Conservation (phyloP, 2,888 invertebrate genomes). For the Agriopis marginaria region DNA sequence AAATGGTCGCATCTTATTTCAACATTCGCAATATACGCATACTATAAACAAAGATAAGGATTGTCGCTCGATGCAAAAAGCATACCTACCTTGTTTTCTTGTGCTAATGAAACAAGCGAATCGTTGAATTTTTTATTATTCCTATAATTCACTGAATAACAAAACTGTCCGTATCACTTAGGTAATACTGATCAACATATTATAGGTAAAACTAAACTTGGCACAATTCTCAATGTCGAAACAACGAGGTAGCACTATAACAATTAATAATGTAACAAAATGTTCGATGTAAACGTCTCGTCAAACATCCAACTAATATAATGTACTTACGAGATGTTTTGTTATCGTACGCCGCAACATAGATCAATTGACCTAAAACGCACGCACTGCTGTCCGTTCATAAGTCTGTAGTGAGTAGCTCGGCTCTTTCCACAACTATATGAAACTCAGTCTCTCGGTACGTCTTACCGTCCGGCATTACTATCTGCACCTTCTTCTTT, state of each 20-base stretch:
- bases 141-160: constrained; percentile 50
- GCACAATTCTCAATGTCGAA: constrained; percentile 63
- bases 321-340: constrained; percentile 4
- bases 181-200: constrained; percentile 71
- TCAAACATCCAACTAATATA: constrained; percentile 14
- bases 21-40: constrained; percentile 46
- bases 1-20: constrained; percentile 3
- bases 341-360: constrained; percentile 44
- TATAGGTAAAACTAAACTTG: constrained; percentile 58
- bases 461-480: constrained; percentile 93
- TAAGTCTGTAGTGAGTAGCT: constrained; percentile 93
- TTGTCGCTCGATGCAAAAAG: not conserved
- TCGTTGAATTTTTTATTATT: constrained; percentile 53
- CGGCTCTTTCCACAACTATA: constrained; percentile 94
- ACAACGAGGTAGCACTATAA: constrained; percentile 64
- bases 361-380: constrained; percentile 49
- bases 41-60: constrained; percentile 25
- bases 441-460: constrained; percentile 95
- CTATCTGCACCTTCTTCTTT: constrained; percentile 88
- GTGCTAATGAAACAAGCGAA: constrained; percentile 44
- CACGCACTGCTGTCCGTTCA: constrained; percentile 60
- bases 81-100: not conserved
- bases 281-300: constrained; percentile 44
- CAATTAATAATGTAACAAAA: constrained; percentile 47
- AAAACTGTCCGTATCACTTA: constrained; percentile 51